Evolutionary conservation across 1,140 invertebrate species (phyloP), one percentile per base, ranked within the genome.

Genomic region (Euwallacea fornicatus): DNA sequence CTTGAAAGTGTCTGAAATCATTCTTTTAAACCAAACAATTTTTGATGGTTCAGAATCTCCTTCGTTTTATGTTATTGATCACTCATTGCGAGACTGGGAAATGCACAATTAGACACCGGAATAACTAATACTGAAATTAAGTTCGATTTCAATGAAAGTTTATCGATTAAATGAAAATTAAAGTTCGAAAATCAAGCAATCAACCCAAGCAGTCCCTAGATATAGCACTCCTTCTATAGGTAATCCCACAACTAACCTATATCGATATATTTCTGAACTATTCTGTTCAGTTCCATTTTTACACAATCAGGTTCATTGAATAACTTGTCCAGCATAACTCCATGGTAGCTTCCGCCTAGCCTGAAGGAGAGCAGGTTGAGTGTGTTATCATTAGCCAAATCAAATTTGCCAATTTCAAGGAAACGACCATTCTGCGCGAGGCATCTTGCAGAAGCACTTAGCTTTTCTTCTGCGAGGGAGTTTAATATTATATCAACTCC

Each of bases 261-360:
- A 70, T 81, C 78, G 1, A 93, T 83, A 11, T 87, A 87, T 69
- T 85, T 42, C 13, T 61, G 43, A 7, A 63, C 7, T 15, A 64
- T 56, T 11, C 6, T 42, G n/a, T 64, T 2, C 90, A 76, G 7
- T 41, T n/a, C 11, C 15, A 13, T 11, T 2, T 63, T 6, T 60
- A 7, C 11, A 53, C 75, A 71, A 82, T 43, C 81, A 78, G 73
- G 71, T 68, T 76, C 80, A 66, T 81, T 83, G 77, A 92, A 90
- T 60, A 96, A 82, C 69, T 87, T 86, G 81, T 95, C 94, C 76
- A 96, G 86, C 77, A 95, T 86, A 71, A 97, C 90, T 47, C 94
- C 93, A 83, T 95, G 93, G 84, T 97, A 92, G 78, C 91, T 93
- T 6, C 91, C 88, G 78, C 95, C 95, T 66, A 90, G 90, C 46